phyloP scores from a whole-genome alignment of 1,140 invertebrate species.

The Drosophila ohnishii region DNA sequence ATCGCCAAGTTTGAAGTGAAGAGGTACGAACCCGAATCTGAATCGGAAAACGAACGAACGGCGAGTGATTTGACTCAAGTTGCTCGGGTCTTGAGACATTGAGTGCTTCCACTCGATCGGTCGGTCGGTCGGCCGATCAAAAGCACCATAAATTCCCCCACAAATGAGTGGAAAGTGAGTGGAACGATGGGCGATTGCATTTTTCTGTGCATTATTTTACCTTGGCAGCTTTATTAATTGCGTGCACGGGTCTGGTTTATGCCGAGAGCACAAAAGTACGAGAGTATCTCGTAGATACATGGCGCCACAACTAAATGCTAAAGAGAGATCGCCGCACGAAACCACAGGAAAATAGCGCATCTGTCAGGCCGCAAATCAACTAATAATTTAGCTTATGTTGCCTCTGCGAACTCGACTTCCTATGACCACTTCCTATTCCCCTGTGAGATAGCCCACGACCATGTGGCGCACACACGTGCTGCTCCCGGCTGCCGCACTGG shows the following conservation, averaged over 20 bases:
- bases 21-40: slow-evolving; percentile 3
- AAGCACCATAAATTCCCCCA: slow-evolving; percentile 64
- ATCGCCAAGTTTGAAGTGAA: slow-evolving; percentile 32
- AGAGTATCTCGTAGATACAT: slow-evolving; percentile 26
- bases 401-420: slow-evolving; percentile 49
- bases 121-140: slow-evolving; percentile 60
- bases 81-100: slow-evolving; percentile 19
- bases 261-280: slow-evolving; percentile 39
- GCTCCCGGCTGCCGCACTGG: slow-evolving; percentile 30
- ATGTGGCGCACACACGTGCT: slow-evolving; percentile 74
- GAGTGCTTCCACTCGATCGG: not conserved
- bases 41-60: slow-evolving; percentile 7
- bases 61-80: slow-evolving; percentile 13
- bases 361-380: slow-evolving; percentile 66
- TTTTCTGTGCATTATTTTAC: slow-evolving; percentile 68
- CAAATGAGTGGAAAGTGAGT: slow-evolving; percentile 42
- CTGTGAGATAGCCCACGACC: slow-evolving; percentile 22
- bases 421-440: slow-evolving; percentile 38
- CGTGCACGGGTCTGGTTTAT: slow-evolving; percentile 58
- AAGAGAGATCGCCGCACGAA: slow-evolving; percentile 30
- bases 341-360: slow-evolving; percentile 54
- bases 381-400: slow-evolving; percentile 67
- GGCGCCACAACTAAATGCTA: slow-evolving; percentile 50
- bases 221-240: slow-evolving; percentile 79
- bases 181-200: slow-evolving; percentile 45